Evolutionary conservation across 92 coral and sea anemone species (phyloP), one percentile per base, ranked within the genome.

Genomic region (Umimayanthus chanpuru): DNA sequence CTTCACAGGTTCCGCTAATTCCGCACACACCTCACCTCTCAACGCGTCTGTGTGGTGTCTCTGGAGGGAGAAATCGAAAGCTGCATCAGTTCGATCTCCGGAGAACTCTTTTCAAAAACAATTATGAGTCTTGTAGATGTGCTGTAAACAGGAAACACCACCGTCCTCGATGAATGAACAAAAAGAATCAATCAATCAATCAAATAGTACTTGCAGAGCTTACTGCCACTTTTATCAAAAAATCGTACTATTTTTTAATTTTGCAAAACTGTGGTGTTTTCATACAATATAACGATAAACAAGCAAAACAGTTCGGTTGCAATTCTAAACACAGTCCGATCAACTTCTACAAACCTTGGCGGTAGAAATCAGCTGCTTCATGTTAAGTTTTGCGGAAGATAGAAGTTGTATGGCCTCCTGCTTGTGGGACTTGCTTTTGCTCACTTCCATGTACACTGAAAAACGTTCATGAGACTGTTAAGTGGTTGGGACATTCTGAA

Each of bases 351-450:
- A 39, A 50, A 97, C 99, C 93, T 94, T 96, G 23, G 93, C 92
- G 77, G 90, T 97, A 44, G 98, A 44, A 29, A 97, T 85, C 76
- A 97, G 89, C 78, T 96, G 98, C 80, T 93, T 97, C 44, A 97
- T 89, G 66, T 83, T 93, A 9, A 97, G 94, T 77, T 97, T 97
- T 2, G 97, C 96, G 12, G 99, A 94, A 23, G 99, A 97, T 79
- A 97, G 92, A 38, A 97, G 94, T 85, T 94, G 98, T 2, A 95
- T 80, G 64, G 97, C 90, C 89, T 94, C 90, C 32, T 89, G 61
- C 11, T 86, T 90, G 75, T 86, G 81, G 15, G 92, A 44, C 85
- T 94, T 93, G 23, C 77, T 66, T 56, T 93, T 88, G 64, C 94
- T 90, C 32, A 93, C 94, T 36, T 93, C 88, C 49, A 43, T 65